Evolutionary conservation across 2,888 invertebrate genomes (phyloP), one percentile per base, ranked within the genome.

Genomic region (Halictus quadricinctus): DNA sequence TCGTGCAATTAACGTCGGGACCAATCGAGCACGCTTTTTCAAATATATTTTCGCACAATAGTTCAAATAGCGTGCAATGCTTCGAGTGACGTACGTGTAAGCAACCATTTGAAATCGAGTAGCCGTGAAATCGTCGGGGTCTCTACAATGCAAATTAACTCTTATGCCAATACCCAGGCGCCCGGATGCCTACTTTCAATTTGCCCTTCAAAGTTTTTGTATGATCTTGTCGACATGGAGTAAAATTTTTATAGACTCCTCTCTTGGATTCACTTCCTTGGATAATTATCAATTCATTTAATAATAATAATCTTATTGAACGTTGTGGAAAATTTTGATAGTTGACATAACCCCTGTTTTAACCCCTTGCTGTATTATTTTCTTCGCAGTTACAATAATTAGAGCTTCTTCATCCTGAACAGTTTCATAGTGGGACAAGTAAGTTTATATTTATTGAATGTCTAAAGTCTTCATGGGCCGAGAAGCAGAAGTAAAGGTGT

Each of bases 1-100:
- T 43, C 48, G 50, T 58, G 66, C 64, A 83, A 81, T 87, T 76
- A 87, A 84, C 80, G 84, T 78, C 60, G n/a, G 36, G 66, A 70
- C 29, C 54, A 74, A 78, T 78, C n/a, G 72, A 2, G 41, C 46
- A 25, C 70, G 36, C 13, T 15, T 72, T 25, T 64, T 72, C 48
- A 41, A 72, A 74, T 64, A 29, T 46, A 73, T 54, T 29, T 76
- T 60, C 75, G 4, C 21, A 21, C 60, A 18, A 29, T 48, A 29
- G 66, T 43, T 43, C 46, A 43, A 69, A 41, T 41, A 69, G 69
- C 69, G 21, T 5, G 36, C 69, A 41, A 41, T 69, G 69, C 69
- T 21, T 69, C 69, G 69, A 36, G 69, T 69, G 18, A 58, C 41
- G 18, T 13, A 41, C 18, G 43, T 70, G 64, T 18, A 46, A 79